Percentiles rank a stretch among this genome's conserved stretches.
These are phyloP conservation scores for Mesorhabditis spiculigera DNA, from an alignment of 2,888 invertebrate genomes.

Conservation along the genomic window DNA sequence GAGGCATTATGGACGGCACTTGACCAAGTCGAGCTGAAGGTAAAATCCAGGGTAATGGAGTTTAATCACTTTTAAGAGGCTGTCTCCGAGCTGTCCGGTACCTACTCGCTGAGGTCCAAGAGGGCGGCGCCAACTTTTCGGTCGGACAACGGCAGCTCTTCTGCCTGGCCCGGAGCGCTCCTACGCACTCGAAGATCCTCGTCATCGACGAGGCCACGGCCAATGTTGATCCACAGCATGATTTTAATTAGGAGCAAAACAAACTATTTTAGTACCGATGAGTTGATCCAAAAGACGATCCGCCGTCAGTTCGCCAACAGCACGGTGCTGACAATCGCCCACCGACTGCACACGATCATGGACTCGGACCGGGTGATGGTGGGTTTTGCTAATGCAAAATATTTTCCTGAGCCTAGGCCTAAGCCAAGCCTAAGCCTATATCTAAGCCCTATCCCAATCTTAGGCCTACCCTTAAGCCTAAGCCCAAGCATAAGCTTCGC, in stretches of 20 bases:
- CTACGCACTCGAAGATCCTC: conserved; percentile 77
- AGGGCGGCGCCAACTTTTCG: conserved; percentile 67
- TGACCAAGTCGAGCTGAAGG: conserved; percentile 68
- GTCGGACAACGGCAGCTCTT: conserved; percentile 81
- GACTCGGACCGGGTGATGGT: conserved; percentile 84
- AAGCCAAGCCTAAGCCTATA: too few species aligned
- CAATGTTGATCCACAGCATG: conserved; percentile 80
- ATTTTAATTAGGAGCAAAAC: conserved; percentile 2
- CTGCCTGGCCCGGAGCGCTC: conserved; percentile 84
- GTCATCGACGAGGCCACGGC: conserved; percentile 89
- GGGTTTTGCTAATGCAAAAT: conserved; percentile 10
- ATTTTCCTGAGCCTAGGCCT: neutral
- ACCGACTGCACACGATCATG: conserved; percentile 86
- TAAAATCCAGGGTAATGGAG: conserved; percentile 68
- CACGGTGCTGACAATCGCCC: conserved; percentile 80
- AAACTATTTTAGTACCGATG: conserved; percentile 45
- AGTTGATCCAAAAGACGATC: conserved; percentile 52
- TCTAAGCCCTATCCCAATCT: too few species aligned
- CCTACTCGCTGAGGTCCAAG: conserved; percentile 70
- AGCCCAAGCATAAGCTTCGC: too few species aligned
- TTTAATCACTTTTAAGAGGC: conserved; percentile 62
- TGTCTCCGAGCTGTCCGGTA: conserved; percentile 68
- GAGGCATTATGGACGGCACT: conserved; percentile 81
- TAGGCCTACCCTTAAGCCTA: too few species aligned
- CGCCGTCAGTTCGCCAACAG: conserved; percentile 41